Evolutionary conservation across 2,113 vertebrate species (phyloP).

Genomic region (Ibidorhyncha struthersii): DNA sequence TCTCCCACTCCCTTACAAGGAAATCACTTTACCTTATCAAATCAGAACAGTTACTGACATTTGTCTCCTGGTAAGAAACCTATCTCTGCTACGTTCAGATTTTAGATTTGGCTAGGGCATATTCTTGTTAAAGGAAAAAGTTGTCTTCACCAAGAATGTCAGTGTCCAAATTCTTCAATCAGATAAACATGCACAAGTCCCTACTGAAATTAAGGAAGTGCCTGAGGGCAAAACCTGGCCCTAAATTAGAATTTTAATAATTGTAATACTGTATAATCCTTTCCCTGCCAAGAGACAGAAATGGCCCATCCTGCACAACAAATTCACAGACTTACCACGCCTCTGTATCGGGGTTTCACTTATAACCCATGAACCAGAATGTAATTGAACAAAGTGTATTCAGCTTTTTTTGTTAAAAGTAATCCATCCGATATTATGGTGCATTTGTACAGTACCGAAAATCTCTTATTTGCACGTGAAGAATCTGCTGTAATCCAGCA

Average conservation of each 20-base stretch:
- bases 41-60: constrained; percentile 10
- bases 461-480: background rate
- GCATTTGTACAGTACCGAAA: background rate
- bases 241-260: constrained; percentile 51
- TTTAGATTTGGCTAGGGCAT: background rate
- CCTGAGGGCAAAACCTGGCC: constrained; percentile 33
- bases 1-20: constrained; percentile 47
- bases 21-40: constrained; percentile 48
- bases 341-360: background rate
- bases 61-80: constrained; percentile 21
- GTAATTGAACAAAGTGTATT: background rate
- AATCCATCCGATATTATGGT: background rate
- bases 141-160: background rate
- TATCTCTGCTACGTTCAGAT: background rate
- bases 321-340: background rate
- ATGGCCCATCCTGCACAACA: background rate
- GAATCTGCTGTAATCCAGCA: background rate
- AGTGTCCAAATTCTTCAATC: constrained; percentile 32
- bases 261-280: background rate
- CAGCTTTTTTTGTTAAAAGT: background rate
- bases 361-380: background rate
- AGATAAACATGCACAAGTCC: constrained; percentile 25
- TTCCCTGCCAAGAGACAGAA: constrained; percentile 27
- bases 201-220: constrained; percentile 51
- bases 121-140: background rate